A percentile compares a stretch with the other conserved stretches of the same genome.
Evolutionary conservation across 2,888 invertebrate genomes (phyloP).

Genomic region (Tetragonula carbonaria): DNA sequence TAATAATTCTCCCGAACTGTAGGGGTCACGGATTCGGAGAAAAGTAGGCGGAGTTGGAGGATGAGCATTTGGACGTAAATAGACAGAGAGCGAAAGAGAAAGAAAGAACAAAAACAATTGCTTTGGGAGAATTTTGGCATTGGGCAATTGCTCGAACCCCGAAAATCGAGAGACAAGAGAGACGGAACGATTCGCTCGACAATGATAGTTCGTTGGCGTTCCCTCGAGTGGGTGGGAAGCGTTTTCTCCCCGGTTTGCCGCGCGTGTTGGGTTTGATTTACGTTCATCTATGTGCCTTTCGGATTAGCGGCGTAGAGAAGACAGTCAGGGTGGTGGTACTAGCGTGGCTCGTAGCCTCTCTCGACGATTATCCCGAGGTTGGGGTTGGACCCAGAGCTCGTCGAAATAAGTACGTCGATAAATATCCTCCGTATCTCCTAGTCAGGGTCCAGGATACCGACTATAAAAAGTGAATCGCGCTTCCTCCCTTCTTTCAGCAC

Average conservation of each 20-base stretch:
- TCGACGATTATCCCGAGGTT: constrained; percentile 74
- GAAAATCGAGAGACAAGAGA: constrained; percentile 3
- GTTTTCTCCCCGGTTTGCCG: neutral
- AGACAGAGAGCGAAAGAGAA: neutral
- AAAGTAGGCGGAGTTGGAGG: neutral
- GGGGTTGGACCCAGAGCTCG: constrained; percentile 40
- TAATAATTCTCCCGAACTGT: constrained; percentile 27
- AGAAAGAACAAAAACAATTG: constrained; percentile 32
- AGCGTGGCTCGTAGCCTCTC: constrained; percentile 57
- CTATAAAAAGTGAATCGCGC: constrained; percentile 59
- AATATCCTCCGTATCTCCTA: constrained; percentile 59
- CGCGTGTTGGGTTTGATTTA: constrained; percentile 58
- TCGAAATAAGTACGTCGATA: constrained; percentile 71
- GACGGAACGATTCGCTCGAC: neutral
- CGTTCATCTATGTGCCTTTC: constrained; percentile 70
- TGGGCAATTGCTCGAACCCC: neutral
- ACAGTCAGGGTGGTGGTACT: constrained; percentile 32
- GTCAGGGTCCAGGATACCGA: constrained; percentile 42
- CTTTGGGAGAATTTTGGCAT: constrained; percentile 43
- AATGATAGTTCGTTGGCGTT: constrained; percentile 9
- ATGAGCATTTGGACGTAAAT: neutral
- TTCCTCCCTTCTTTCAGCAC: neutral
- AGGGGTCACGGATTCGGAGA: neutral
- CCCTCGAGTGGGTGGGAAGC: constrained; percentile 11
- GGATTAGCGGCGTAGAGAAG: constrained; percentile 69